Conservation (phyloP, 2,888 invertebrate genomes). For the Nesidiocoris tenuis region DNA sequence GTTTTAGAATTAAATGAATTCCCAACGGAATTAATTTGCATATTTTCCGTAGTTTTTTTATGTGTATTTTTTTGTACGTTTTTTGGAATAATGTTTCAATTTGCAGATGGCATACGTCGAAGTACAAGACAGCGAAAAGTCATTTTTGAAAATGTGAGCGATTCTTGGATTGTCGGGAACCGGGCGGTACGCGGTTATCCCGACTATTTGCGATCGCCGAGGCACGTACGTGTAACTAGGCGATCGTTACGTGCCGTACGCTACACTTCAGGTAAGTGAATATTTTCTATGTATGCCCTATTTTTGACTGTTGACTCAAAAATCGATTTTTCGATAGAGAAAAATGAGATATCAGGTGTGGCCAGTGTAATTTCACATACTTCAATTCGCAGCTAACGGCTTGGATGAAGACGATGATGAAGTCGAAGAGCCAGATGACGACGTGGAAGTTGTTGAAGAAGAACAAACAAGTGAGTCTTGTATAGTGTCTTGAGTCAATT, state of each 20-base stretch:
- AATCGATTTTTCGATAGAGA: not conserved
- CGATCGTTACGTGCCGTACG: not conserved
- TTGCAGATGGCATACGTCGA: conserved; percentile 61
- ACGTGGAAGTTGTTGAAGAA: conserved; percentile 37
- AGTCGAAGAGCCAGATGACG: conserved; percentile 46
- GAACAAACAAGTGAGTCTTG: conserved; percentile 26
- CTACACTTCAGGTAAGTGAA: not conserved
- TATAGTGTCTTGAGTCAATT: no score
- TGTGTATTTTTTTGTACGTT: no score
- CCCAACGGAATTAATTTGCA: no score
- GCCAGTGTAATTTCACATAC: not conserved
- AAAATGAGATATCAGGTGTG: no score
- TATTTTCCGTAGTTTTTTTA: no score
- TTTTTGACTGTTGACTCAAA: not conserved
- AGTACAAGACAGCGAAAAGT: conserved; percentile 68
- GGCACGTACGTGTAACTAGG: not conserved
- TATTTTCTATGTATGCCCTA: no score
- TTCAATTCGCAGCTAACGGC: conserved; percentile 15
- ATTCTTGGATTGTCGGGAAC: conserved; percentile 73
- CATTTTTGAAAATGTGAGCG: conserved; percentile 68
- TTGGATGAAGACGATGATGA: conserved; percentile 42
- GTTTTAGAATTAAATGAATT: no score
- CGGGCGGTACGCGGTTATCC: conserved; percentile 69
- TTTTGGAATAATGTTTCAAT: no score
- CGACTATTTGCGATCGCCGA: conserved; percentile 53